Conservation (phyloP, 2,888 invertebrate species). For the Bhutanitis thaidina region DNA sequence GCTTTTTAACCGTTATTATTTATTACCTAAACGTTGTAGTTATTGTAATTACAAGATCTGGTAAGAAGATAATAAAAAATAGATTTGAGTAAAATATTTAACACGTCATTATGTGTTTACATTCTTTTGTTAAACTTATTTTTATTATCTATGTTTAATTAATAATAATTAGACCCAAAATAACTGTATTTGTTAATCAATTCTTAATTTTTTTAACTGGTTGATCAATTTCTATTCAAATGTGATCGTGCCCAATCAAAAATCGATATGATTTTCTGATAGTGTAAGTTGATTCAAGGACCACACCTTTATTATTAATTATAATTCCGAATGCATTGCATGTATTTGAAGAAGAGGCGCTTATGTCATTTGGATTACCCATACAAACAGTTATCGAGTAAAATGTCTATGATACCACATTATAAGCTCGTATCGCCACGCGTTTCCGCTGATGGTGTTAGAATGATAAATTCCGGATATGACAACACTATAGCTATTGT, state of each 20-base stretch:
- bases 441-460: constrained; percentile 75
- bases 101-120: too few species aligned
- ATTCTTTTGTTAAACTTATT: too few species aligned
- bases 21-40: too few species aligned
- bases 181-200: too few species aligned
- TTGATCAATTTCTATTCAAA: constrained; percentile 16
- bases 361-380: constrained; percentile 57
- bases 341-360: constrained; percentile 33
- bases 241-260: constrained; percentile 11
- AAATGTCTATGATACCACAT: constrained; percentile 69
- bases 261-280: constrained; percentile 21
- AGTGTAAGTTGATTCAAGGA: constrained; percentile 31
- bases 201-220: background rate
- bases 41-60: too few species aligned
- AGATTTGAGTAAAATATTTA: too few species aligned
- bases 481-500: constrained; percentile 68
- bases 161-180: too few species aligned
- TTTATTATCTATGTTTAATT: too few species aligned
- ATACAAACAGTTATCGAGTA: constrained; percentile 60
- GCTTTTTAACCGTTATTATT: too few species aligned
- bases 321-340: constrained; percentile 36
- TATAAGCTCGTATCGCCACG: constrained; percentile 72
- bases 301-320: constrained; percentile 28
- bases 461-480: constrained; percentile 77
- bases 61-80: too few species aligned